Evolutionary conservation across 2,797 vertebrate species (phyloP).

Genomic region (Gobionotothen gibberifrons): DNA sequence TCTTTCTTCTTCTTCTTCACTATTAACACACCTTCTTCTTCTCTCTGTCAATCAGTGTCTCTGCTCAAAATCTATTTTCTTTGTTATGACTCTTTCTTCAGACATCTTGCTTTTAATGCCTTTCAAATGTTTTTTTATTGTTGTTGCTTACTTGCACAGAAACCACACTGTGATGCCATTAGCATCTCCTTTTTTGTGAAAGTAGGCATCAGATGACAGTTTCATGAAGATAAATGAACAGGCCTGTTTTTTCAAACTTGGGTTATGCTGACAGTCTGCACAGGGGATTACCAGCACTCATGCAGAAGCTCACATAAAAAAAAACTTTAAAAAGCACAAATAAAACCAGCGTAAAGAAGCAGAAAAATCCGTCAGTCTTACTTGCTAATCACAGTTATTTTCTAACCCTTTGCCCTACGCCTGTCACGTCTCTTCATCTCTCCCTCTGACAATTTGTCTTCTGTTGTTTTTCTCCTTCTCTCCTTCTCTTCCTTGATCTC

Average conservation of each 20-base stretch:
- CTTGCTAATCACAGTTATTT: constrained; percentile 62
- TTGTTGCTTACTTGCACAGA: constrained; percentile 31
- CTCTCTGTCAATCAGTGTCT: constrained; percentile 1
- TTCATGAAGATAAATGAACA: constrained; percentile 38
- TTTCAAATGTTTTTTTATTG: constrained; percentile 26
- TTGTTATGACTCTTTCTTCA: constrained; percentile 34
- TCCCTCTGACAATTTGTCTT: constrained; percentile 47
- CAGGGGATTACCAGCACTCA: constrained; percentile 34
- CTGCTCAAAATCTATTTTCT: constrained; percentile 5
- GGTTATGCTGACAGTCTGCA: constrained; percentile 24
- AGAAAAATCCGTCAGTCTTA: constrained; percentile 46
- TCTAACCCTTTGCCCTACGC: constrained; percentile 37
- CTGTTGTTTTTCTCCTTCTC: constrained; percentile 32
- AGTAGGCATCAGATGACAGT: constrained; percentile 48
- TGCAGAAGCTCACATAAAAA: constrained; percentile 18
- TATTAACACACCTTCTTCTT: neutral
- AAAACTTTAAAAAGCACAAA: constrained; percentile 25
- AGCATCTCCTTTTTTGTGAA: constrained; percentile 20
- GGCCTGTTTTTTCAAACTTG: constrained; percentile 13
- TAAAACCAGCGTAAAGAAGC: constrained; percentile 37
- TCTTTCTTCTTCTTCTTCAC: constrained; percentile 1
- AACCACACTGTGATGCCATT: constrained; percentile 20
- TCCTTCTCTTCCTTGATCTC: constrained; percentile 59
- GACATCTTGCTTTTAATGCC: constrained; percentile 5
- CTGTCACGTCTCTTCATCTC: constrained; percentile 48